These are phyloP conservation scores for Neria commutata DNA, from an alignment of 2,888 invertebrate genomes.

Conservation along the genomic window DNA sequence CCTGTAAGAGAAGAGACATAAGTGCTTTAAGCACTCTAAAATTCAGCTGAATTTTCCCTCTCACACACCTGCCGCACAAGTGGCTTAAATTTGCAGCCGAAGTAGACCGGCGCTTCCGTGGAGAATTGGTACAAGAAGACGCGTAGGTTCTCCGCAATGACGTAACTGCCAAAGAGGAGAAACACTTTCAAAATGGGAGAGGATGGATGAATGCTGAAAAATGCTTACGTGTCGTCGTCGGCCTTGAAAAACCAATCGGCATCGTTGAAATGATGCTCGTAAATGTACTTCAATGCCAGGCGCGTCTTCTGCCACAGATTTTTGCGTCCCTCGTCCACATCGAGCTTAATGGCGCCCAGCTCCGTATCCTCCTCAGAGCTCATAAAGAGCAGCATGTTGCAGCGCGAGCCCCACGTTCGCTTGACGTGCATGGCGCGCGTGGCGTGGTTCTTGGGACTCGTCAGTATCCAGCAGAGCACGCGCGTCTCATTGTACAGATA, in stretches of 20 bases:
- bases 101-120: constrained; percentile 78
- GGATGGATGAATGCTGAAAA: background rate
- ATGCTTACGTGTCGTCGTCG: constrained; percentile 96
- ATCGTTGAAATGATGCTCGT: constrained; percentile 79
- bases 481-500: constrained; percentile 75
- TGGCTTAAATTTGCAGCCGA: constrained; percentile 82
- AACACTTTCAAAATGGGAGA: background rate
- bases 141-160: constrained; percentile 92
- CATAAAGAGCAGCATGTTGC: constrained; percentile 86
- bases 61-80: constrained; percentile 61
- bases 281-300: constrained; percentile 85
- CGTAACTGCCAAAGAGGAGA: constrained; percentile 72
- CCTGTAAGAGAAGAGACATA: constrained; percentile 63
- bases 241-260: constrained; percentile 98
- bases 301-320: constrained; percentile 96
- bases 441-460: constrained; percentile 84
- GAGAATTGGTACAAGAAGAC: constrained; percentile 79
- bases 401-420: constrained; percentile 92
- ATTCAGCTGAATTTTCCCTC: background rate
- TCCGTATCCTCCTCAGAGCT: constrained; percentile 72
- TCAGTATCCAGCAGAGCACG: constrained; percentile 95
- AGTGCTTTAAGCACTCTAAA: background rate
- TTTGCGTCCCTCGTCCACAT: constrained; percentile 83
- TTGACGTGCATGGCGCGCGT: constrained; percentile 88
- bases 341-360: constrained; percentile 80